Base-by-base conservation (phyloP, 2,113 vertebrate genomes). In the Vireo altiloquus region DNA sequence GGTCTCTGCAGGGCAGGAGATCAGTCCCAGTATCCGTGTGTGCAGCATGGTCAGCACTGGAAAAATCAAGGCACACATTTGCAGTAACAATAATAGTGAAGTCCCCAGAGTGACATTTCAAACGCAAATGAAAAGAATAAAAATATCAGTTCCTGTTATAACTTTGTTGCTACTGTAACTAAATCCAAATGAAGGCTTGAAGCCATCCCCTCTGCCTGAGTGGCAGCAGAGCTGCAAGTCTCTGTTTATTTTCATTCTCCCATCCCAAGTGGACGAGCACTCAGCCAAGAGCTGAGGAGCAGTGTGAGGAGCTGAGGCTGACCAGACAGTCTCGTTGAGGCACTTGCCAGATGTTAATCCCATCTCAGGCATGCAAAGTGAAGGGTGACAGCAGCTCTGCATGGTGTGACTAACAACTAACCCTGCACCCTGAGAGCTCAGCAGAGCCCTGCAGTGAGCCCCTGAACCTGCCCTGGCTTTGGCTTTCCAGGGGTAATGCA, bases 91-190 rank as follows among this genome's bases (percentile, higher is more conserved):
- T 28, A 95, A 71, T 17, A 85, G 70, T 47, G 40, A 42, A 10
- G 39, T 91, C 91, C 93, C 82, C 44, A 47, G 72, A 49, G 84
- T 44, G 78, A 52, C 59, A 79, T 93, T 95, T 85, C 66, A 85
- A 82, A 95, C 86, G 87, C 87, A 96, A 95, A 96, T 83, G 28
- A 61, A 85, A 87, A 76, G 57, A 89, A 85, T 85, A 85, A 91
- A 95, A 95, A 87, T 93, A 92, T 28, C 35, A 13, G 60, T 88
- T 95, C 85, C 92, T 88, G 68, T 82, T 94, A 65, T 23, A 86
- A 85, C 30, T 86, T 84, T 33, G 46, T 68, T 80, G 78, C 60
- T 89, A 81, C 77, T 87, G 42, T 71, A 87, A 78, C 80, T 0
- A 25, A 88, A 61, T 22, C 33, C 35, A 56, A 65, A 59, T 0